phyloP scores from a whole-genome alignment of 2,888 invertebrate genomes.

The Atrina japonica region DNA sequence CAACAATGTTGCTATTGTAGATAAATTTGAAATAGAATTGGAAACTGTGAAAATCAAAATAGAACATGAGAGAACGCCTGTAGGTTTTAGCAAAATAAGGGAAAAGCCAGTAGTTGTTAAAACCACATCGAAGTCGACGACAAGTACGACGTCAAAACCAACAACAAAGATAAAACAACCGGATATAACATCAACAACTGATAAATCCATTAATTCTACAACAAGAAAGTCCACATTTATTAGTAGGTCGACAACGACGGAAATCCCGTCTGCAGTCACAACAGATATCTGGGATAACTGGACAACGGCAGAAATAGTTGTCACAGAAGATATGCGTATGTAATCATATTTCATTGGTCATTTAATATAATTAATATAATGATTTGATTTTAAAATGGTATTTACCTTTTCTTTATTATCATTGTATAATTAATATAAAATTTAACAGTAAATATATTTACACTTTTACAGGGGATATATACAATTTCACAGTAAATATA shows the following conservation, averaged over 20 bases:
- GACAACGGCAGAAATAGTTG: conserved; percentile 15
- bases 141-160: conserved; percentile 24
- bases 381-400: too few relatives aligned
- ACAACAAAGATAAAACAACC: conserved; percentile 13
- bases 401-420: too few relatives aligned
- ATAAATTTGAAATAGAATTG: conserved; percentile 61
- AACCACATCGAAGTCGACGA: conserved; percentile 11
- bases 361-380: neutral
- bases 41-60: conserved; percentile 57
- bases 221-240: conserved; percentile 13
- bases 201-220: conserved; percentile 1
- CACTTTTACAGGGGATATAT: too few relatives aligned
- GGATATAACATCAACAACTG: conserved; percentile 10
- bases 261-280: neutral
- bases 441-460: too few relatives aligned
- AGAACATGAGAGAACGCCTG: conserved; percentile 56
- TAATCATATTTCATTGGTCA: neutral
- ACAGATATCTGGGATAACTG: neutral
- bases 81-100: conserved; percentile 60
- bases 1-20: conserved; percentile 51
- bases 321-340: conserved; percentile 36
- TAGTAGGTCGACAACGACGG: conserved; percentile 1
- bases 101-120: conserved; percentile 20
- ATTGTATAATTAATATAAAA: too few relatives aligned
- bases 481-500: too few relatives aligned